Conservation (phyloP, 2,797 vertebrate genomes). For the Scarus forsteni region DNA sequence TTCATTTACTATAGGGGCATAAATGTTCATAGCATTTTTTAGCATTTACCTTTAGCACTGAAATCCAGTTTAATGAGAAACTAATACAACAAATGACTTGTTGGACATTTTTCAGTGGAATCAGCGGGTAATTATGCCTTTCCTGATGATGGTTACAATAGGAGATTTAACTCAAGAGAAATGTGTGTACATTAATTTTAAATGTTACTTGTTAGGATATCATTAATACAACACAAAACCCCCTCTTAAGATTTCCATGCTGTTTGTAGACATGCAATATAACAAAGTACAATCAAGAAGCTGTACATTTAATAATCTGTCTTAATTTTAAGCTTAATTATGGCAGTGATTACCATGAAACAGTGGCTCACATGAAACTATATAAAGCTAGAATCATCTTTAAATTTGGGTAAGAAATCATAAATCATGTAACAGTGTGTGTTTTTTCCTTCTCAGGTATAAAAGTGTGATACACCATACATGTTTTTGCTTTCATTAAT, state of each 20-base stretch:
- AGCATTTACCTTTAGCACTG: no score
- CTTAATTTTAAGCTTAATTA: not conserved
- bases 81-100: no score
- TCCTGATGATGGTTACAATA: no score
- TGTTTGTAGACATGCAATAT: not conserved
- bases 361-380: not conserved
- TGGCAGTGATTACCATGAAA: not conserved
- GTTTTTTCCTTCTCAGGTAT: not conserved
- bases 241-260: slow-evolving; percentile 8
- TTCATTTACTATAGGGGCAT: no score
- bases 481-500: not conserved
- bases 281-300: not conserved
- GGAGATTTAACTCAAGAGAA: no score
- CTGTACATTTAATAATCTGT: slow-evolving; percentile 11
- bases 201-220: not conserved
- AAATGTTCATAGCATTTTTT: no score
- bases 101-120: no score
- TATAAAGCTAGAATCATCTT: not conserved
- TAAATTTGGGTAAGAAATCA: slow-evolving; percentile 3
- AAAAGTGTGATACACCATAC: no score
- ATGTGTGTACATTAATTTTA: not conserved
- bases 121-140: no score
- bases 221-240: not conserved
- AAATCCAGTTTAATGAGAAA: no score
- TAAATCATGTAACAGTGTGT: not conserved